Conservation (phyloP, 2,888 invertebrate genomes). For the Conus canariensis region DNA sequence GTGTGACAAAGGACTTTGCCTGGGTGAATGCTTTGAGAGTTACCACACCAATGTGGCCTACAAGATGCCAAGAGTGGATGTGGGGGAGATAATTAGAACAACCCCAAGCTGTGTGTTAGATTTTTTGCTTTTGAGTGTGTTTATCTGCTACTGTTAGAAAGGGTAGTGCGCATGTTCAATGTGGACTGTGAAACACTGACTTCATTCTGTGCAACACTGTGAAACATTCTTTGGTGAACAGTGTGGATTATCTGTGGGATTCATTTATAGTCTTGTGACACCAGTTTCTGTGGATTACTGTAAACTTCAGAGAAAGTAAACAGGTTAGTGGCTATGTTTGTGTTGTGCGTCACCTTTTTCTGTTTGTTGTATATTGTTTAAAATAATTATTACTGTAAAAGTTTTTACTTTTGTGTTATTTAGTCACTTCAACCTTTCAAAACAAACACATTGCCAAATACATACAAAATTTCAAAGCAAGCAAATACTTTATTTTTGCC, state of each 20-base stretch:
- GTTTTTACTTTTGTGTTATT: not conserved
- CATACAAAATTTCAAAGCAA: slow-evolving; percentile 22
- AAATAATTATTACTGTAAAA: too few species aligned
- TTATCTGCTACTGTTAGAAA: not conserved
- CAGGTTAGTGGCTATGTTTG: too few species aligned
- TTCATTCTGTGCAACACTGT: too few species aligned
- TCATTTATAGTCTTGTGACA: too few species aligned
- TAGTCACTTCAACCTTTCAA: not conserved
- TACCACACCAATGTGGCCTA: slow-evolving; percentile 23
- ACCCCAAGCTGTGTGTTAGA: not conserved
- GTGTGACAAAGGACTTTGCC: slow-evolving; percentile 21
- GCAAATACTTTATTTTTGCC: not conserved
- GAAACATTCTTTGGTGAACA: too few species aligned
- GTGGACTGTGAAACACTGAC: not conserved
- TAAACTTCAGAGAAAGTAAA: too few species aligned
- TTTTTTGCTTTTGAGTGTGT: not conserved
- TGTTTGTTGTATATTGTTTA: too few species aligned
- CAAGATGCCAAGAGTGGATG: slow-evolving; percentile 13
- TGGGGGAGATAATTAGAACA: not conserved
- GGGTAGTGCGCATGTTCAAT: not conserved
- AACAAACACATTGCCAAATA: not conserved
- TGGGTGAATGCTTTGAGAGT: not conserved
- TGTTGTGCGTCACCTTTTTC: too few species aligned
- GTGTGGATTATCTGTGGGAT: too few species aligned
- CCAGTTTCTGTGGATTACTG: too few species aligned